phyloP scores from a whole-genome alignment of 2,888 invertebrate species.

The Thelaira solivaga region DNA sequence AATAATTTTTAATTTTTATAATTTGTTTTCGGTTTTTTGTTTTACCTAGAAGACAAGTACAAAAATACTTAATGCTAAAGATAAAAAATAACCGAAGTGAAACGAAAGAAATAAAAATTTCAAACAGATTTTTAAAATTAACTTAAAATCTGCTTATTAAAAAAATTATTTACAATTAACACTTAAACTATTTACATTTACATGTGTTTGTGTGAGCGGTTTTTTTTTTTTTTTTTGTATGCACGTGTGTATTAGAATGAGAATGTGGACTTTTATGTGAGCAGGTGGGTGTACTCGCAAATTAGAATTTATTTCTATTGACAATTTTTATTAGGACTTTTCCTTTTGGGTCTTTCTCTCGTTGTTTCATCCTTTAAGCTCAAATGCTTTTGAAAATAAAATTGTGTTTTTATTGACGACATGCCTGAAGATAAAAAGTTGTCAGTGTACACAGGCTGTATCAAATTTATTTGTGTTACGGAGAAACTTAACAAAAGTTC shows the following conservation, averaged over 20 bases:
- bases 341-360: neutral
- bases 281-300: neutral
- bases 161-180: conserved; percentile 60
- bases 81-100: conserved; percentile 16
- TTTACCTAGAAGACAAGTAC: conserved; percentile 63
- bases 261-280: neutral
- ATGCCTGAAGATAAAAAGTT: neutral
- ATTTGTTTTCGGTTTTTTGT: conserved; percentile 8
- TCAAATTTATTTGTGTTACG: too few species aligned
- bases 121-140: conserved; percentile 1
- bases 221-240: too few species aligned
- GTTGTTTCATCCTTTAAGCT: neutral
- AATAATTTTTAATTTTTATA: conserved; percentile 6
- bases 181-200: conserved; percentile 57
- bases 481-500: too few species aligned
- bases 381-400: neutral
- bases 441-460: neutral
- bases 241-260: neutral
- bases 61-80: conserved; percentile 66
- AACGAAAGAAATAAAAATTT: neutral
- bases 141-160: conserved; percentile 36
- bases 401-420: neutral
- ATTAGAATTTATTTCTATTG: neutral
- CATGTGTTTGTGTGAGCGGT: neutral
- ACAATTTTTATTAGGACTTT: neutral